These are phyloP conservation scores for Odontamblyopus lacepedii DNA, from an alignment of 2,797 vertebrate species.

Conservation along the genomic window DNA sequence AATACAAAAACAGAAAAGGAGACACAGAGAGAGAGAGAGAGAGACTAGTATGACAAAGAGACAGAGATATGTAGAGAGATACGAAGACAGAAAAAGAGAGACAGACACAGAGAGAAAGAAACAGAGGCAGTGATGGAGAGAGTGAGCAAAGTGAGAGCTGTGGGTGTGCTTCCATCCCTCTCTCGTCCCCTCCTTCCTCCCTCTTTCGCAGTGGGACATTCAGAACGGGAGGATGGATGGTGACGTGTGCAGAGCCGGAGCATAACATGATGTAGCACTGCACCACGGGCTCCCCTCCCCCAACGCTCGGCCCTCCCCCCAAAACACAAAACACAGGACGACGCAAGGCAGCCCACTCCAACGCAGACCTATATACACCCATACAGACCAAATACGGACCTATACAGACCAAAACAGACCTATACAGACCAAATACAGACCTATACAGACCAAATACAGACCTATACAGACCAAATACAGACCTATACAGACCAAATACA, in stretches of 20 bases:
- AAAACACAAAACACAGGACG: not conserved
- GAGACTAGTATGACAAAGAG: not conserved
- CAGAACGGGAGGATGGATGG: constrained; percentile 40
- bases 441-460: too few relatives aligned
- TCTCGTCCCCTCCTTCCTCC: constrained; percentile 15
- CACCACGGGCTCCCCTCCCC: constrained; percentile 17
- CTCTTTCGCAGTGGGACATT: constrained; percentile 15
- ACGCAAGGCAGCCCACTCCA: too few relatives aligned
- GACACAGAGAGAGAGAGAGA: too few relatives aligned
- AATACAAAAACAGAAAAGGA: too few relatives aligned
- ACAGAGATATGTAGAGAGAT: not conserved
- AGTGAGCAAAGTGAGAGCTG: constrained; percentile 24
- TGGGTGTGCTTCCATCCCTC: constrained; percentile 27
- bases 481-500: too few relatives aligned
- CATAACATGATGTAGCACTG: constrained; percentile 52
- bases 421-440: too few relatives aligned
- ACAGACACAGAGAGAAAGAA: not conserved
- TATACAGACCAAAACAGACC: too few relatives aligned
- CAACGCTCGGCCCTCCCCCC: not conserved
- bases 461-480: too few relatives aligned
- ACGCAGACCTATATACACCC: too few relatives aligned
- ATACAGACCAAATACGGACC: too few relatives aligned
- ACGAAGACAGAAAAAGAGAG: not conserved
- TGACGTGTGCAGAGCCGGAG: constrained; percentile 22
- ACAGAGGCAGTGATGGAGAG: not conserved